Base-by-base conservation (phyloP, 2,888 invertebrate genomes). In the Zelleria hepariella region DNA sequence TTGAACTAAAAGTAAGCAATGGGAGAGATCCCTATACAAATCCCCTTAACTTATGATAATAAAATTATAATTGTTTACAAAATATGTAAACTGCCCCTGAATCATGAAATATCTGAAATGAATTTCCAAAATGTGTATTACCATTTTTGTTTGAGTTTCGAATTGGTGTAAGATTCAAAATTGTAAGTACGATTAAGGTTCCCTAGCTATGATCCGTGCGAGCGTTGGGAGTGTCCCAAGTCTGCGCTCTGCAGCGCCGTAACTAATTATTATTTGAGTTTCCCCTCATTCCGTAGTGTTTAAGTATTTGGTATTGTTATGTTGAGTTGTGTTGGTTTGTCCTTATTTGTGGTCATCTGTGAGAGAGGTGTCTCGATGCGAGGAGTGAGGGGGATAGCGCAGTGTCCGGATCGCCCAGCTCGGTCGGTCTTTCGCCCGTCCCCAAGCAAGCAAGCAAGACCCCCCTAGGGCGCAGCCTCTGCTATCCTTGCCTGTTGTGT, bases 311-410 rank as follows among this genome's bases (percentile, higher is more conserved):
- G 54, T n/a, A 53, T 58, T 18, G n/a, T 85, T 83, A 75, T 79
- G 75, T 86, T 86, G 69, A 85, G 70, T 82, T 80, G 71, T 77
- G 77, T 87, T 84, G 77, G 75, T 83, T 61, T 84, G 74, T 82
- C 77, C 82, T 84, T 81, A 83, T 84, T 86, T 88, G 81, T 86
- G 79, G 84, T 83, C 81, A 86, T 85, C 79, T 86, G 87, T 87
- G 87, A 87, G 87, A 86, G 87, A 87, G 87, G 87, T 88, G 87
- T 88, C 87, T 87, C 87, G 87, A 86, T 87, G 82, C 83, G 85
- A 86, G 87, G 87, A 87, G 87, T 86, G 86, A 84, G 87, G 87
- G 87, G 87, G 86, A 86, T 83, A 84, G 86, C 85, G 84, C 84
- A 82, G 85, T 86, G 86, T 85, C 83, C 74, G 79, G 82, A 82